Conservation (phyloP, 1,140 invertebrate genomes). For the Andricus grossulariae region DNA sequence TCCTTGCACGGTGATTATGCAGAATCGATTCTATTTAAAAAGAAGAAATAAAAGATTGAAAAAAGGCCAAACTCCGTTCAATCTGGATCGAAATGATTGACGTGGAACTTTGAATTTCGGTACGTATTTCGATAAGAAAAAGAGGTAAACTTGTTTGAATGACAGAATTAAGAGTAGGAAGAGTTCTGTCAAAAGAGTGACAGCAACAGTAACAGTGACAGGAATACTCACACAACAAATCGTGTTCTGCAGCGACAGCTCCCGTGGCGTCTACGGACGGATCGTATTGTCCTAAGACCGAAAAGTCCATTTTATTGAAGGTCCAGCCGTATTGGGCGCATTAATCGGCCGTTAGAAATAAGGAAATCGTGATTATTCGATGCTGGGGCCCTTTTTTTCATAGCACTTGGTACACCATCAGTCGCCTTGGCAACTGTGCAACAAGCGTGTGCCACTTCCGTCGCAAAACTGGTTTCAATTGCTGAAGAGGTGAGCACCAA, state of each 20-base stretch:
- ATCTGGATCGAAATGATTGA: background rate
- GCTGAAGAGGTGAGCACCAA: background rate
- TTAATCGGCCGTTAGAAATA: conserved; percentile 30
- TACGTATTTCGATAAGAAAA: background rate
- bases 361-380: background rate
- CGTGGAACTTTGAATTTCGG: conserved; percentile 1
- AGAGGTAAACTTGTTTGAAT: background rate
- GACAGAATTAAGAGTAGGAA: conserved; percentile 32
- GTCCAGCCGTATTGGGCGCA: conserved; percentile 35
- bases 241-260: conserved; percentile 53
- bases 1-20: too few relatives aligned
- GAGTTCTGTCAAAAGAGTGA: conserved; percentile 43
- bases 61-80: background rate
- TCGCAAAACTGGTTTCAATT: conserved; percentile 35
- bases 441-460: conserved; percentile 46
- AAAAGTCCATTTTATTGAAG: conserved; percentile 61
- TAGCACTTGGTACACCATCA: conserved; percentile 32
- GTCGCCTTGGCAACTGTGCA: conserved; percentile 64
- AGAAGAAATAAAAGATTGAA: background rate
- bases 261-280: conserved; percentile 55
- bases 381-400: too few relatives aligned
- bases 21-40: conserved; percentile 1
- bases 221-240: conserved; percentile 66
- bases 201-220: background rate
- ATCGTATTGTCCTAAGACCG: conserved; percentile 65